Evolutionary conservation across 2,888 invertebrate genomes (phyloP).

Genomic region (Agonopterix alstromeriana): DNA sequence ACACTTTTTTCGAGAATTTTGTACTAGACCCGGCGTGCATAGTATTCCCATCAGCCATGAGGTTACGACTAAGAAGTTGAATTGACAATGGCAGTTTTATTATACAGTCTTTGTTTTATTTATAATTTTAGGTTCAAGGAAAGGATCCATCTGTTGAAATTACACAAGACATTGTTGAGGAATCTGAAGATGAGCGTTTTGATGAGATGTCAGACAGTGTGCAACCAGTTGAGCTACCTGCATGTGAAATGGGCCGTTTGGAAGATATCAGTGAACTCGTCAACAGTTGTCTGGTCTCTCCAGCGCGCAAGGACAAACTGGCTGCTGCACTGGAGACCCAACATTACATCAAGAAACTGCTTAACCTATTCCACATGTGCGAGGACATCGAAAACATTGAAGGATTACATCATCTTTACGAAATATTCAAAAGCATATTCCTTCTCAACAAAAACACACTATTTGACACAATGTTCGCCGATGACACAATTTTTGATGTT

Average conservation of each 20-base stretch:
- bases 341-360: constrained; percentile 95
- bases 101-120: background rate
- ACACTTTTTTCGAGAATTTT: no score
- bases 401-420: constrained; percentile 96
- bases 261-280: constrained; percentile 97
- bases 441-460: constrained; percentile 97
- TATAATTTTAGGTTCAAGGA: constrained; percentile 89
- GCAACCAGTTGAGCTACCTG: constrained; percentile 95
- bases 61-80: no score
- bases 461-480: constrained; percentile 98
- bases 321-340: constrained; percentile 95
- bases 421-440: constrained; percentile 99
- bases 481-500: constrained; percentile 97
- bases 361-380: constrained; percentile 97
- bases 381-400: constrained; percentile 97
- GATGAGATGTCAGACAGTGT: constrained; percentile 97
- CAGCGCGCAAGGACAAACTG: constrained; percentile 94
- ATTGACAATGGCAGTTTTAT: no score
- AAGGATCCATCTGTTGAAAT: constrained; percentile 99
- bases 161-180: constrained; percentile 97
- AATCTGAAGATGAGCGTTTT: constrained; percentile 97
- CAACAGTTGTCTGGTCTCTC: constrained; percentile 91
- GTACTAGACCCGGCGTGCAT: no score
- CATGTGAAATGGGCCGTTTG: constrained; percentile 94
- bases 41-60: no score